These are phyloP conservation scores for Bolborhynchus lineola DNA, from an alignment of 2,113 vertebrate species.

Conservation along the genomic window DNA sequence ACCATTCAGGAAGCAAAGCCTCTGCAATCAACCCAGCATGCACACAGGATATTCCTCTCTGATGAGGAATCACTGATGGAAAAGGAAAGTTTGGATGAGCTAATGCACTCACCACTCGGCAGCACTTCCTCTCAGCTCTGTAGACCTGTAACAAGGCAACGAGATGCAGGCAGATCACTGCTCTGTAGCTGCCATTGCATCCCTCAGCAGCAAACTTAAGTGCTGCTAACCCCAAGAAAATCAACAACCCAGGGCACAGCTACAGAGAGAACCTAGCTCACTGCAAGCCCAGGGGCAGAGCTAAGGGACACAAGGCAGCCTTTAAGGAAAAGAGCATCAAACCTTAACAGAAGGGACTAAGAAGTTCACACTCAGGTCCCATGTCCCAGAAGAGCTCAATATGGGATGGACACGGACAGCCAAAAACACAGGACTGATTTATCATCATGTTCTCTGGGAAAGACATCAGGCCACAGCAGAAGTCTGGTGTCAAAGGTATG, in stretches of 20 bases:
- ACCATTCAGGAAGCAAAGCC: not conserved
- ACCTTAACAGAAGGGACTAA: not conserved
- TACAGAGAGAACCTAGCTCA: not conserved
- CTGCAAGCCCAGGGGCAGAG: not conserved
- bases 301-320: not conserved
- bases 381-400: not conserved
- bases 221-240: not conserved
- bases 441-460: not conserved
- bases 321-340: not conserved
- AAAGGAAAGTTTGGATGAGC: not conserved
- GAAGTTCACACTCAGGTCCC: not conserved
- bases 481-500: not conserved
- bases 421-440: not conserved
- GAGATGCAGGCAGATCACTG: not conserved
- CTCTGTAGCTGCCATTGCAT: not conserved
- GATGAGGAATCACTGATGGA: not conserved
- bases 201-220: not conserved
- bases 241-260: not conserved
- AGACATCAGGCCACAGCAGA: not conserved
- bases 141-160: not conserved
- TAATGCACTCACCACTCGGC: not conserved
- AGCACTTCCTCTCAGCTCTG: fast-evolving
- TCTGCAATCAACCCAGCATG: not conserved
- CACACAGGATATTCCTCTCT: not conserved
- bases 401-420: fast-evolving